Conservation (phyloP, 2,888 invertebrate genomes). For the Cerceris rybyensis region DNA sequence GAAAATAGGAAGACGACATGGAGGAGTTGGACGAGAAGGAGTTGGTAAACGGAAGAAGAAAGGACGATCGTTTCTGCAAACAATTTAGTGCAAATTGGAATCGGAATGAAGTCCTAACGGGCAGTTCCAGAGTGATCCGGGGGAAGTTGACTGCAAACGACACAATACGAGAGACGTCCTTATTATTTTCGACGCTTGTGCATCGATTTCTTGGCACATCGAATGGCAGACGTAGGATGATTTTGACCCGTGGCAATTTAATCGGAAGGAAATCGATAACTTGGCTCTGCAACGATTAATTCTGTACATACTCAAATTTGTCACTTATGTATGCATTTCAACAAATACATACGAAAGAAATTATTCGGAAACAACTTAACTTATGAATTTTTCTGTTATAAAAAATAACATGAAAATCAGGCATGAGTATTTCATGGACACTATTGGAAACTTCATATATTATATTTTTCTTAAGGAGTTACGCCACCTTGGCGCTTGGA, state of each 20-base stretch:
- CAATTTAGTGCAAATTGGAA: slow-evolving; percentile 69
- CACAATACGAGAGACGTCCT: slow-evolving; percentile 15
- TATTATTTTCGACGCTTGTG: slow-evolving; percentile 51
- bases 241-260: not conserved
- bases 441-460: too few relatives aligned
- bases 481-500: too few relatives aligned
- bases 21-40: slow-evolving; percentile 10
- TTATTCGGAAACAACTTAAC: too few relatives aligned
- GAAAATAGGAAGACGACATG: not conserved
- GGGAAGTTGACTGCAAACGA: slow-evolving; percentile 30
- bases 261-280: not conserved
- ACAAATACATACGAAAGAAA: too few relatives aligned
- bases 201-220: slow-evolving; percentile 29
- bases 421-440: too few relatives aligned
- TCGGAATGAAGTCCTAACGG: slow-evolving; percentile 63
- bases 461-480: too few relatives aligned
- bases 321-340: too few relatives aligned
- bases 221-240: slow-evolving; percentile 5
- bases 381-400: too few relatives aligned
- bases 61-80: slow-evolving; percentile 55
- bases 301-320: too few relatives aligned
- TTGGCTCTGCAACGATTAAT: not conserved
- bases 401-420: too few relatives aligned
- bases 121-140: slow-evolving; percentile 12
- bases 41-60: slow-evolving; percentile 32